Evolutionary conservation across 1,140 invertebrate genomes (phyloP).

Genomic region (Drosophila athabasca): DNA sequence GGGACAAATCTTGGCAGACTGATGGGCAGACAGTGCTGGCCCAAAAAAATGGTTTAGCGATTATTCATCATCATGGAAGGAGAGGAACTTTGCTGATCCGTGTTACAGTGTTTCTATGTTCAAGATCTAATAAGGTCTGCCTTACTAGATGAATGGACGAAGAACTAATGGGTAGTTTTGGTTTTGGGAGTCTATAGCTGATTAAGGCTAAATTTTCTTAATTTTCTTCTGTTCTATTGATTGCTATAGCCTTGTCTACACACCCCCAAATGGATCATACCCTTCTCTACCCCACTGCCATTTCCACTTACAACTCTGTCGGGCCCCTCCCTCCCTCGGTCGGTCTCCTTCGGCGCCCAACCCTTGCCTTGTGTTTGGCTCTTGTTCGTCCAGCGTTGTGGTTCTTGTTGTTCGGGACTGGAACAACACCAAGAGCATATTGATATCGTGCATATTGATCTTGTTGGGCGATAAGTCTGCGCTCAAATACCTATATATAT

Average conservation of each 20-base stretch:
- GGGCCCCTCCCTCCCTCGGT: not conserved
- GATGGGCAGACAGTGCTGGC: slow-evolving; percentile 37
- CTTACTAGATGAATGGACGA: no score
- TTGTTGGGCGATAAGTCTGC: slow-evolving; percentile 80
- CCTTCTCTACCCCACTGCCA: not conserved
- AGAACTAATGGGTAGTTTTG: no score
- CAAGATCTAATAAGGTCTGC: no score
- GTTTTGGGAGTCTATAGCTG: no score
- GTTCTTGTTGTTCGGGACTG: slow-evolving; percentile 30
- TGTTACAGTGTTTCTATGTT: no score
- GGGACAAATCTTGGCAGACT: slow-evolving; percentile 55
- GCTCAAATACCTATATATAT: slow-evolving; percentile 66
- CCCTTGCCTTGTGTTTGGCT: not conserved
- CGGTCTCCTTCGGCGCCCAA: not conserved
- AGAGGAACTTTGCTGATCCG: no score
- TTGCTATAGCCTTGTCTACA: no score
- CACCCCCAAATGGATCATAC: no score
- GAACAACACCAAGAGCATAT: slow-evolving; percentile 65
- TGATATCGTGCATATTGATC: slow-evolving; percentile 84
- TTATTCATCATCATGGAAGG: slow-evolving; percentile 34
- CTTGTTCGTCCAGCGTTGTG: slow-evolving; percentile 12
- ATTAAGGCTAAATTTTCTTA: no score
- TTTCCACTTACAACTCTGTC: no score
- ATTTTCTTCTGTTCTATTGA: not conserved
- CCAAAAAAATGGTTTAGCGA: slow-evolving; percentile 46